Evolutionary conservation across 2,797 vertebrate genomes (phyloP), one percentile per base, ranked within the genome.

Genomic region (Rhinichthys osculus): DNA sequence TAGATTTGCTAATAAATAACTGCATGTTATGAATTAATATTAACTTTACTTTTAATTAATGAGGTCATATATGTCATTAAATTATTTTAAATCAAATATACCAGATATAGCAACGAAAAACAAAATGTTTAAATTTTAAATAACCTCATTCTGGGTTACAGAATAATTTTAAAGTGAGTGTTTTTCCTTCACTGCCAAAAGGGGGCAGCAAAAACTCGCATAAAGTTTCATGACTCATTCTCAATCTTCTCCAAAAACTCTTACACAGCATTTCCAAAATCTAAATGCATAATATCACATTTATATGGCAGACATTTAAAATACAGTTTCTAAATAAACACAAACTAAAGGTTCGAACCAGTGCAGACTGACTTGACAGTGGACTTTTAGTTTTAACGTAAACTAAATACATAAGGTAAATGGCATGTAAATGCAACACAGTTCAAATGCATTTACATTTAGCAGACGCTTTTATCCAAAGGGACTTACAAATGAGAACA

Each of bases 131-230:
- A 3, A 0, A 50, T 35, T 5, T 33, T 33, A 66, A 66, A 16
- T 5, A 21, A 11, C 8, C 2, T 8, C 7, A 6, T 57, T 27
- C 27, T 27, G 50, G 50, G 14, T 44, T 13, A 30, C 17, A 64
- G 5, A 79, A 27, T 42, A 1, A 10, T 44, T 59, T 80, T 9
- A 52, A 52, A 21, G 7, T 47, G 14, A 27, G 69, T 66, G 47
- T 0, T 66, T 17, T 80, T 30, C 27, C 27, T 81, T 80, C n/a
- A 13, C 21, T 16, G 44, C 38, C 66, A 59, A 62, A 27, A 73
- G 83, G 27, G 11, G 78, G 84, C 57, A 35, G 57, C 54, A 85
- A 40, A 73, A 40, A 71, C 52, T 35, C 7, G 52, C 27, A 73
- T 30, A 40, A 52, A 14, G 13, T 44, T 44, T 35, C 7, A n/a